Base-by-base conservation (phyloP, 2,888 invertebrate genomes). In the Julus scandinavius region DNA sequence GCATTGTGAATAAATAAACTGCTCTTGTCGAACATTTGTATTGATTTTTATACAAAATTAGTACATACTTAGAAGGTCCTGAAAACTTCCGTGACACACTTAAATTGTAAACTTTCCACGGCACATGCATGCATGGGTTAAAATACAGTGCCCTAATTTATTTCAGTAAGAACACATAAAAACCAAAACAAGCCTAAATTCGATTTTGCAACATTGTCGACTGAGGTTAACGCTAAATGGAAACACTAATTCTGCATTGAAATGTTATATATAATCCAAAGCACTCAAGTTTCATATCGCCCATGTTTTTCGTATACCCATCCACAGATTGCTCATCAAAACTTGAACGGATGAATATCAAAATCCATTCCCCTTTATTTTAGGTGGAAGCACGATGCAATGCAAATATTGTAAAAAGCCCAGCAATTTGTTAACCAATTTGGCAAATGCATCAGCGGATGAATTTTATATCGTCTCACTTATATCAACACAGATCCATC, bases 401-500 rank as follows among this genome's bases (percentile, higher is more conserved):
- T 72, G 72, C 72, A 72, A 72, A 72, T 29, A 72, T 1, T 20
- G 9, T 9, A 72, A 72, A 72, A 72, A 72, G 29, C 72, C 72
- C 72, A 9, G 72, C 72, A 9, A 72, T 72, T 72, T 29, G 72
- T 11, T 29, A 29, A 72, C 20, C 72, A 72, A 72, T 9, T 72
- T 29, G 72, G 72, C 5, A 72, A 72, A 72, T 72, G 72, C 72
- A 72, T 72, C 29, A n/a, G 72, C 9, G 29, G 72, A 72, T 72
- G 29, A 72, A 72, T 72, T 72, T 72, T n/a, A 20, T 11, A 72
- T 63, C 63, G 63, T 11, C 72, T 72, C 72, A 29, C 72, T 72
- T 29, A 29, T 17, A 72, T 72, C 72, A 72, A 72, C 72, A 72
- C 9, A 6, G 72, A 72, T 6, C 20, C 72, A 72, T 72, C 72